A percentile compares a stretch with the other conserved stretches of the same genome.
Evolutionary conservation across 2,888 invertebrate genomes (phyloP).

Genomic region (Stenurella melanura): DNA sequence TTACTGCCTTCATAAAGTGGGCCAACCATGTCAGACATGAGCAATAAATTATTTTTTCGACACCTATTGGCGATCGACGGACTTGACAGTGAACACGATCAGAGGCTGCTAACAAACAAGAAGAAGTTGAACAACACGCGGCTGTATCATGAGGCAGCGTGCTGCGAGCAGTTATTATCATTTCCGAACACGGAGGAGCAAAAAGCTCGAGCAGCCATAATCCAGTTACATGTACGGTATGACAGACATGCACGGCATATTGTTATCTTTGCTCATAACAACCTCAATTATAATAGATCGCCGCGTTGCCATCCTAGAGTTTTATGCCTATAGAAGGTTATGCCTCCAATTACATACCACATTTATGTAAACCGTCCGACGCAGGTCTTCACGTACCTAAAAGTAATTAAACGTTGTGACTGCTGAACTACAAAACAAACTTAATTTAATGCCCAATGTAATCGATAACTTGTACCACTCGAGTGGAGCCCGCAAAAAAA

Average conservation of each 20-base stretch:
- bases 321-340: conserved; percentile 34
- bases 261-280: conserved; percentile 58
- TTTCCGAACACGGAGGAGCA: conserved; percentile 62
- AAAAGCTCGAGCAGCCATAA: conserved; percentile 55
- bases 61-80: conserved; percentile 48
- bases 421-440: conserved; percentile 57
- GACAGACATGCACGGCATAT: conserved; percentile 60
- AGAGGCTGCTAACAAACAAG: conserved; percentile 53
- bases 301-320: conserved; percentile 51
- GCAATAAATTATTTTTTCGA: conserved; percentile 55
- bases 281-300: conserved; percentile 53
- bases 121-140: conserved; percentile 52
- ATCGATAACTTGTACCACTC: conserved; percentile 53
- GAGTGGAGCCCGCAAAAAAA: conserved; percentile 47
- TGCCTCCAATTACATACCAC: conserved; percentile 55
- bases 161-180: conserved; percentile 59
- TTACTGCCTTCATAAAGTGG: conserved; percentile 47
- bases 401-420: conserved; percentile 58
- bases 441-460: conserved; percentile 55
- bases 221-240: conserved; percentile 60
- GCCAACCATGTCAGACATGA: conserved; percentile 50
- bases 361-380: conserved; percentile 56
- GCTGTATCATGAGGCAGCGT: conserved; percentile 52
- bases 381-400: conserved; percentile 57
- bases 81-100: conserved; percentile 43